phyloP scores from a whole-genome alignment of 2,888 invertebrate genomes.

The Leucania comma region DNA sequence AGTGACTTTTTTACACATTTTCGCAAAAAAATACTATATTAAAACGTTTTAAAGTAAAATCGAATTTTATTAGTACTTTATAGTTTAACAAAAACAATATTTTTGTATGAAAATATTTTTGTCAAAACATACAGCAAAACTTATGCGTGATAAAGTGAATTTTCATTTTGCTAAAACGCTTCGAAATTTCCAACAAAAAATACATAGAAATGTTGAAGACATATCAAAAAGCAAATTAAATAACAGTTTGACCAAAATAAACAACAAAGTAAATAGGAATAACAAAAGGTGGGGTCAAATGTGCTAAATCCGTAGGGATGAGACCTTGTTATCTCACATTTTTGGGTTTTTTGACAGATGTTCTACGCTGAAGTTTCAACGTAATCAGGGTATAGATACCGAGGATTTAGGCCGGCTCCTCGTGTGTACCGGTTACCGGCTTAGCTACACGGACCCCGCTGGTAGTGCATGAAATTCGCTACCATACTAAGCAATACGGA shows the following conservation, averaged over 20 bases:
- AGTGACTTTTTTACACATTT: no score
- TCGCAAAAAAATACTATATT: no score
- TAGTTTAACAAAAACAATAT: neutral
- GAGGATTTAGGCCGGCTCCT: slow-evolving; percentile 1
- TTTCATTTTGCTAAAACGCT: neutral
- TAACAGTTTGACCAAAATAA: no score
- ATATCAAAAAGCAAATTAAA: neutral
- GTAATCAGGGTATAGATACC: neutral
- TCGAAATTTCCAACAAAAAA: neutral
- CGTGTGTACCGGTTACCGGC: neutral
- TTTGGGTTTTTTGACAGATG: neutral
- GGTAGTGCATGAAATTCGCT: neutral
- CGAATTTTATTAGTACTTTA: no score
- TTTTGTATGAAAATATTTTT: no score
- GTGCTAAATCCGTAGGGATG: neutral
- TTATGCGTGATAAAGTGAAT: no score
- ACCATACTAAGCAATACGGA: neutral
- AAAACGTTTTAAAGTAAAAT: no score
- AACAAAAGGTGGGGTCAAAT: slow-evolving; percentile 5
- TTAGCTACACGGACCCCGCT: neutral
- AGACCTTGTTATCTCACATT: neutral
- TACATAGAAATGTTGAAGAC: neutral
- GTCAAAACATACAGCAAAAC: no score
- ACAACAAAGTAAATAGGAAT: neutral
- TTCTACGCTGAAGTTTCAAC: neutral